Evolutionary conservation across 2,113 vertebrate species (phyloP), one percentile per base, ranked within the genome.

Genomic region (Spermophilus dauricus): DNA sequence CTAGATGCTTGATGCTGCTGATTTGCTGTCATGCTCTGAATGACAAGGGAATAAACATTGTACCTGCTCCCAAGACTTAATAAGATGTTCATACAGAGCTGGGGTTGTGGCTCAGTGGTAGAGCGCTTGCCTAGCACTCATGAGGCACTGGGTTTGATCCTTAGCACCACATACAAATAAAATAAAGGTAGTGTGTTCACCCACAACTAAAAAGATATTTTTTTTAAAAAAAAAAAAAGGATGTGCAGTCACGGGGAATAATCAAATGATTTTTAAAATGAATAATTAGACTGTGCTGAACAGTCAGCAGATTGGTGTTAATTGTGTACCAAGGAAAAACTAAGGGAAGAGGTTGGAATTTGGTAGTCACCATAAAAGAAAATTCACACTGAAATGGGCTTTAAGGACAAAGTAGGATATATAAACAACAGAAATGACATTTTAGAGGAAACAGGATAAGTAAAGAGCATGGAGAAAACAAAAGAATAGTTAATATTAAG

Each of bases 381-480:
- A 97, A 95, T 37, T 77, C 69, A 89, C 81, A 69, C 61, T 87
- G 26, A 96, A 82, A 78, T 69, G 53, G 48, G 26, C 45, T 77
- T 88, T 88, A 69, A 84, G 65, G 65, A 61, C 77, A 34, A 42
- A 67, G 10, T 87, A 42, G 70, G 34, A 82, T 76, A 42, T 70
- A 42, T 10, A 92, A 73, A 65, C 91, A 83, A 37, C 12, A 34
- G 53, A 94, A 32, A 56, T 70, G 17, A 1, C 48, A 0, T 87
- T 89, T 24, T 63, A 63, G 45, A 86, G 20, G 61, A 89, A 91
- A 48, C 14, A 77, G 63, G 26, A 14, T 96, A 26, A 87, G 26
- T 95, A 70, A 93, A 94, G 39, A 91, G 8, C 83, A 75, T 90
- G 48, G 28, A 93, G 53, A 88, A 97, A 86, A 92, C 86, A 95